Base-by-base conservation (phyloP, 2,113 vertebrate species). In the Haplochromis vanheusdeni region DNA sequence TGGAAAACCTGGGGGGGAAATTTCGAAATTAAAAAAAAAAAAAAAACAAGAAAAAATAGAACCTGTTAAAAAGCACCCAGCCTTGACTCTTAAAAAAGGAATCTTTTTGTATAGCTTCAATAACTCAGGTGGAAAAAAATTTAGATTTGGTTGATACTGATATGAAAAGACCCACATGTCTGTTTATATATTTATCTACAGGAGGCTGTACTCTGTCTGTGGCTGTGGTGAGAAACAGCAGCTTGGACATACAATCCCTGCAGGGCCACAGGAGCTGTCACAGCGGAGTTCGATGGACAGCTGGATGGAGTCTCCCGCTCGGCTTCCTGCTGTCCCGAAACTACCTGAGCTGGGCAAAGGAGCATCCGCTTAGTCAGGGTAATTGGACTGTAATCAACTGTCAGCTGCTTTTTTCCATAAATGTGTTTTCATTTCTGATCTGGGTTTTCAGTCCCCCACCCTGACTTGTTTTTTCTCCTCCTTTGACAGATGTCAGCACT, bases 271-370 rank as follows among this genome's bases (percentile, higher is more conserved):
- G 94, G 84, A 98, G 97, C 90, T 98, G 98, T 89, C 98, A 98
- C 94, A 97, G 89, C 5, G 98, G 97, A 52, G 96, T 96, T 49
- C 95, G 96, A 4, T 98, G 97, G 97, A 98, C 97, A 0, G 96
- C 97, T 0, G 98, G 98, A 82, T 98, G 98, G 98, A 98, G 97
- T 89, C 96, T 98, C 21, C 98, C 97, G 2, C 89, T 98, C 12
- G 97, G 97, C 65, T 97, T 98, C 92, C 95, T 98, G 21, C 94
- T 98, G 60, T 97, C 97, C 65, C 96, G 96, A 23, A 97, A 97
- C 93, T 91, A 97, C 21, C 95, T 98, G 81, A 93, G 93, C 83
- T 98, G 98, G 98, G 95, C 95, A 13, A 96, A 98, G 87, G 92
- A 96, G 0, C 96, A 97, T 54, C 96, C 98, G 2, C 95, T 98